Evolutionary conservation across 2,113 vertebrate species (phyloP).

Genomic region (Oncorhynchus kisutch): DNA sequence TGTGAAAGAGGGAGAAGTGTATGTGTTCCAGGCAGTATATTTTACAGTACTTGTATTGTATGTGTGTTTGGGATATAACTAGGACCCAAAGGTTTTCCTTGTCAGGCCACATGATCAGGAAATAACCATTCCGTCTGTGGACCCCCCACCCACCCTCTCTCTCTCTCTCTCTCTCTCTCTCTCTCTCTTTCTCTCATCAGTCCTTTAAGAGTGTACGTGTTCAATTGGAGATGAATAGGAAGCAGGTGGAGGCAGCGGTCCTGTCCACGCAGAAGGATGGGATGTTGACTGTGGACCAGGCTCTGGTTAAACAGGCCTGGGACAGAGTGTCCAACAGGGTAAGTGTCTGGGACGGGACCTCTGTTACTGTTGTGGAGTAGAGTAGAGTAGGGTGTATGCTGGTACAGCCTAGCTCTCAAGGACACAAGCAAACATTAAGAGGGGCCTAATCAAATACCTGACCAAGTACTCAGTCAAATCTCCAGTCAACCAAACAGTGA

Average conservation of each 20-base stretch:
- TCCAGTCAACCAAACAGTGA: background rate
- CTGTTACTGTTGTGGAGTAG: background rate
- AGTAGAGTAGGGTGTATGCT: background rate
- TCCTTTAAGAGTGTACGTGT: constrained; percentile 86
- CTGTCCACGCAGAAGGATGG: constrained; percentile 87
- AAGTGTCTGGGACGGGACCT: constrained; percentile 45
- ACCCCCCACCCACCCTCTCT: background rate
- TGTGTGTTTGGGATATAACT: background rate
- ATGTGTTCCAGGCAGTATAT: background rate
- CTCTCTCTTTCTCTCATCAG: constrained; percentile 58
- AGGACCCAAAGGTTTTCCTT: background rate
- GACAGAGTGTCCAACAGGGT: constrained; percentile 88
- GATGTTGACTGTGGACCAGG: constrained; percentile 96
- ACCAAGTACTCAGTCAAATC: background rate
- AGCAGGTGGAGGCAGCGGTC: constrained; percentile 81
- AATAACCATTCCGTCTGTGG: background rate
- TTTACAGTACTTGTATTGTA: background rate
- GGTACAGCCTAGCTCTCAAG: background rate
- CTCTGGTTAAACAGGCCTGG: constrained; percentile 93
- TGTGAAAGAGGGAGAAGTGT: constrained; percentile 6
- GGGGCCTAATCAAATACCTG: background rate
- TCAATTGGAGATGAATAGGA: constrained; percentile 88
- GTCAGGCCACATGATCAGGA: background rate
- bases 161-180: background rate
- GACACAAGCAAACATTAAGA: background rate